Conservation (phyloP, 2,888 invertebrate genomes). For the Anoplius nigerrimus region DNA sequence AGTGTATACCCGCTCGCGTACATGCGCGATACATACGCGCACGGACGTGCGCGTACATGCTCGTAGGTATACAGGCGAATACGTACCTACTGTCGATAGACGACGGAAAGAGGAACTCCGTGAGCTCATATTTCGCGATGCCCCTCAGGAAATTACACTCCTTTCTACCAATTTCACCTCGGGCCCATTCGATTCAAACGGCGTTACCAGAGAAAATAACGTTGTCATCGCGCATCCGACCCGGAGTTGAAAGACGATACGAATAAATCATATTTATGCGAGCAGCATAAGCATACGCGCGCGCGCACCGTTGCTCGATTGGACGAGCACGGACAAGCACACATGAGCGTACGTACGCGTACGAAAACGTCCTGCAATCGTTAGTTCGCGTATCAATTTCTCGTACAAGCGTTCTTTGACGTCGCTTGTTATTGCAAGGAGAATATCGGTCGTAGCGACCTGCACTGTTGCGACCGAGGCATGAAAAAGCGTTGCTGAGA, state of each 20-base stretch:
- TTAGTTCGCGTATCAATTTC: not conserved
- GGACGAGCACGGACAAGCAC: too few relatives aligned
- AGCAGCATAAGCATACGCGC: not conserved
- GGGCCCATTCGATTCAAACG: constrained; percentile 35
- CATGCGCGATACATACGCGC: too few relatives aligned
- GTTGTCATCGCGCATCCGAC: constrained; percentile 39
- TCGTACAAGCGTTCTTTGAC: not conserved
- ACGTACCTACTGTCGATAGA: not conserved
- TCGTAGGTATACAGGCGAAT: too few relatives aligned
- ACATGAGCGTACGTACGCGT: too few relatives aligned
- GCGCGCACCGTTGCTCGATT: too few relatives aligned
- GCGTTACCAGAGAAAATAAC: constrained; percentile 48
- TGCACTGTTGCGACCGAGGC: too few relatives aligned
- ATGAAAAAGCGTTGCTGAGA: too few relatives aligned
- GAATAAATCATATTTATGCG: constrained; percentile 19
- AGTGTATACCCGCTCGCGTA: too few relatives aligned
- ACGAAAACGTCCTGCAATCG: not conserved
- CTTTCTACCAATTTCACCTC: constrained; percentile 46
- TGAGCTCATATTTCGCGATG: constrained; percentile 43
- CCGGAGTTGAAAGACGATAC: constrained; percentile 22
- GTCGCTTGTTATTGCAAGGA: not conserved
- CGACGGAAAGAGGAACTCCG: constrained; percentile 43
- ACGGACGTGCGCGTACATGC: too few relatives aligned
- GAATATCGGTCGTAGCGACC: not conserved
- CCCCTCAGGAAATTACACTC: constrained; percentile 52